These are phyloP conservation scores for Lydus trimaculatus DNA, from an alignment of 2,888 invertebrate species.

Conservation along the genomic window DNA sequence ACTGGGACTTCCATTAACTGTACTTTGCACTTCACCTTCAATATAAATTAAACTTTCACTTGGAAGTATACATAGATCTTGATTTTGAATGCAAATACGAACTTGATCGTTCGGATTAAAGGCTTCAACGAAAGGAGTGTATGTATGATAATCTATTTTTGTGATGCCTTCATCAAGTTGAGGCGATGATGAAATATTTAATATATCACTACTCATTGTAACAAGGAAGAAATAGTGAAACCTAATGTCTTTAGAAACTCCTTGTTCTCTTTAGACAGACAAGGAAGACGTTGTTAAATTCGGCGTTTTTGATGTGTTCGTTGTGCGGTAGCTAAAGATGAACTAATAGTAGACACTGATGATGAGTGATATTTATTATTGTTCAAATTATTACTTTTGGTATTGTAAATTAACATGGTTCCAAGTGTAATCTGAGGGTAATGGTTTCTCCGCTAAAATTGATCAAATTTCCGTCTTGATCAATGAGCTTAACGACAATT, in stretches of 20 bases:
- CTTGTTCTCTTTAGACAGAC: constrained; percentile 23
- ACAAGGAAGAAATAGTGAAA: constrained; percentile 20
- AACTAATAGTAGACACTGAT: too few relatives aligned
- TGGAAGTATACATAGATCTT: constrained; percentile 39
- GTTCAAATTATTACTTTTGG: constrained; percentile 17
- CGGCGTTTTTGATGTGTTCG: constrained; percentile 7
- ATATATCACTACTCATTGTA: constrained; percentile 27
- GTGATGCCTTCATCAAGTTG: constrained; percentile 39
- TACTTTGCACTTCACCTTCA: constrained; percentile 18
- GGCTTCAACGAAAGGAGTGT: constrained; percentile 41
- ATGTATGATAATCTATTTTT: constrained; percentile 40
- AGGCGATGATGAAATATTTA: constrained; percentile 32
- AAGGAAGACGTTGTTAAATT: too few relatives aligned
- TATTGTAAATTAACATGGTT: constrained; percentile 24
- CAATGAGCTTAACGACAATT: constrained; percentile 42
- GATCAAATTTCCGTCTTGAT: constrained; percentile 46
- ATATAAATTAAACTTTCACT: constrained; percentile 37
- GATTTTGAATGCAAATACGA: constrained; percentile 44
- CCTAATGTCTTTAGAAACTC: constrained; percentile 26
- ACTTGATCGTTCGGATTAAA: constrained; percentile 48
- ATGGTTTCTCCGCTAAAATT: constrained; percentile 48
- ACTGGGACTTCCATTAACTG: neutral
- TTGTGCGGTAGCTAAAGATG: constrained; percentile 3
- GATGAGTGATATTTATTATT: too few relatives aligned
- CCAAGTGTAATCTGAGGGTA: constrained; percentile 37